These are phyloP conservation scores for Lepus oiostolus DNA, from an alignment of 2,797 vertebrate genomes.

Conservation along the genomic window DNA sequence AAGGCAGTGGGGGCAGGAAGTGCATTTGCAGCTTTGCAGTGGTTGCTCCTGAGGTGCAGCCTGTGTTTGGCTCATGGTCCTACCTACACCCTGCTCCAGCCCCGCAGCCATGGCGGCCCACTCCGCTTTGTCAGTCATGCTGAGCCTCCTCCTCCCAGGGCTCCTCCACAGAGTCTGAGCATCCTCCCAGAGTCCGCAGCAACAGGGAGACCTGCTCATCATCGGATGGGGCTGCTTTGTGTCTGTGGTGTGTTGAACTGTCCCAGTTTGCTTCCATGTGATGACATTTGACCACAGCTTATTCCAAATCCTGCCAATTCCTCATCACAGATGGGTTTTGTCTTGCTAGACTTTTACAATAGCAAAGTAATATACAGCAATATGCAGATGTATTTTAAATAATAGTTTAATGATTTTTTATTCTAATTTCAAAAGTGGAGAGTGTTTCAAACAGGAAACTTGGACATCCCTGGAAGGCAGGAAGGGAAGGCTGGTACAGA, in stretches of 20 bases:
- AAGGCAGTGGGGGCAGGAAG: background rate
- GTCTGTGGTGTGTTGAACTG: background rate
- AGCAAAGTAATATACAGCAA: background rate
- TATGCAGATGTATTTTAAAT: background rate
- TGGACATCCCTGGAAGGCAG: background rate
- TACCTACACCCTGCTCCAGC: background rate
- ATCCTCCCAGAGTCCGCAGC: background rate
- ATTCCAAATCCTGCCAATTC: background rate
- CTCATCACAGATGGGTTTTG: background rate
- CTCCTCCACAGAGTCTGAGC: background rate
- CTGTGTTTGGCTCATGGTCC: background rate
- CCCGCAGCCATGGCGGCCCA: background rate
- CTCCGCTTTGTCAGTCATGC: background rate
- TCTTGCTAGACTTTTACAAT: slow-evolving; percentile 32
- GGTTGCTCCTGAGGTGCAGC: background rate
- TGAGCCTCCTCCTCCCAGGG: background rate
- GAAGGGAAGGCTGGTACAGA: background rate
- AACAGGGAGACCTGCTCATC: background rate
- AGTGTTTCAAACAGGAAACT: slow-evolving; percentile 19
- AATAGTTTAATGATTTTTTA: slow-evolving; percentile 1
- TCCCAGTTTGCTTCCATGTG: background rate
- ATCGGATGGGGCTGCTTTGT: background rate
- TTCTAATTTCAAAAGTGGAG: slow-evolving; percentile 30
- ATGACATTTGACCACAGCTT: background rate
- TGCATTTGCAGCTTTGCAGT: background rate